A percentile compares a stretch with the other conserved stretches of the same genome.
phyloP scores from a whole-genome alignment of 2,113 vertebrate genomes.

The Cyanoramphus novaezelandiae region DNA sequence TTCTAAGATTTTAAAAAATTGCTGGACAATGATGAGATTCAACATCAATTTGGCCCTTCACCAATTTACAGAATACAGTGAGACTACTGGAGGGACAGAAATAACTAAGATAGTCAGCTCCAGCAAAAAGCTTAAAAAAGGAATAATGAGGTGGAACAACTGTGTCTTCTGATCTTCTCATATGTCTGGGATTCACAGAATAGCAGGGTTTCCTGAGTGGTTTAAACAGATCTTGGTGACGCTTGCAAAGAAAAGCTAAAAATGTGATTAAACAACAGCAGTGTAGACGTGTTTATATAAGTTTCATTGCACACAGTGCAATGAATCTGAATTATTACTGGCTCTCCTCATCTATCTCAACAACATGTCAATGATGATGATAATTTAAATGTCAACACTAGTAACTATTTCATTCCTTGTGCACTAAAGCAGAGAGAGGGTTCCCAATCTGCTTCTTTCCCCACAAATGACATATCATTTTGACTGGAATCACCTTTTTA shows the following conservation, averaged over 20 bases:
- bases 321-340: slow-evolving; percentile 2
- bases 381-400: slow-evolving; percentile 47
- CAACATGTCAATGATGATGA: not conserved
- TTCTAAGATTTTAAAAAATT: not conserved
- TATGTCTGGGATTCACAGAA: not conserved
- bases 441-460: not conserved
- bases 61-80: not conserved
- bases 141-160: not conserved
- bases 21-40: not conserved
- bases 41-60: not conserved
- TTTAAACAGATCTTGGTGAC: not conserved
- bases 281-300: not conserved
- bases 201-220: not conserved
- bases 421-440: not conserved
- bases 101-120: not conserved
- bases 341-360: slow-evolving; percentile 14
- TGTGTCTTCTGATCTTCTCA: not conserved
- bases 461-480: not conserved
- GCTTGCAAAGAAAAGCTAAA: slow-evolving; percentile 25
- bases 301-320: not conserved
- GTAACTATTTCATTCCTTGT: not conserved
- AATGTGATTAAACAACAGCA: not conserved
- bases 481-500: not conserved
- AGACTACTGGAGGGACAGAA: not conserved
- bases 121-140: not conserved